Evolutionary conservation across 1,140 invertebrate genomes (phyloP), one percentile per base, ranked within the genome.

Genomic region (Conopomorpha cramerella): DNA sequence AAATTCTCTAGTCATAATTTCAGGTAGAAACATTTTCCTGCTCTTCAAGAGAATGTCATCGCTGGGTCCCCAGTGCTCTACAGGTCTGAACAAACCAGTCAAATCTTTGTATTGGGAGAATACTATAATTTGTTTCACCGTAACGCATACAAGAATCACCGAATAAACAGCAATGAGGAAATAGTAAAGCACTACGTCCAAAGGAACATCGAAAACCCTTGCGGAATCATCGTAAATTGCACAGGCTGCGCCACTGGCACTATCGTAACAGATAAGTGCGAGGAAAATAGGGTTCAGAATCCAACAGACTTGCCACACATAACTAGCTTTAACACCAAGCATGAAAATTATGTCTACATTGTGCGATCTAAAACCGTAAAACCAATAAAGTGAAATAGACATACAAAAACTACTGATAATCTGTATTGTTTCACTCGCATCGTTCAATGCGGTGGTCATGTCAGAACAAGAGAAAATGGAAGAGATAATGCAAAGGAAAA

Each of bases 1-100:
- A 52, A 74, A 74, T 46, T 74, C 68, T 36, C 58, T 55, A 0
- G 68, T 74, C 68, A 74, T 74, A 38, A 71, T 71, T 55, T 70
- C 62, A 3, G 68, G 64, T 6, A 68, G 57, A 49, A 74, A 74
- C 64, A 74, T 67, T 40, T 58, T 58, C 43, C 68, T 55, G 46
- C 68, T 74, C 34, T 55, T 55, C 16, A 45, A 55, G 35, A 74
- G 50, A 36, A 61, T 43, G 25, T 46, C 44, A 34, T 73, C 61
- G 32, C 26, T 41, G 0, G 68, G 68, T 7, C 68, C 68, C 66
- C 66, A 73, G 16, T 39, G 39, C 8, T 38, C n/a, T 7, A 38
- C 44, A 3, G 62, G 54, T 10, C 16, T n/a, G n/a, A n/a, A n/a
- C n/a, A n/a, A n/a, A n/a, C n/a, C n/a, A n/a, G n/a, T n/a, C n/a